These are phyloP conservation scores for Ethmia dodecea DNA, from an alignment of 2,888 invertebrate genomes.

Conservation along the genomic window DNA sequence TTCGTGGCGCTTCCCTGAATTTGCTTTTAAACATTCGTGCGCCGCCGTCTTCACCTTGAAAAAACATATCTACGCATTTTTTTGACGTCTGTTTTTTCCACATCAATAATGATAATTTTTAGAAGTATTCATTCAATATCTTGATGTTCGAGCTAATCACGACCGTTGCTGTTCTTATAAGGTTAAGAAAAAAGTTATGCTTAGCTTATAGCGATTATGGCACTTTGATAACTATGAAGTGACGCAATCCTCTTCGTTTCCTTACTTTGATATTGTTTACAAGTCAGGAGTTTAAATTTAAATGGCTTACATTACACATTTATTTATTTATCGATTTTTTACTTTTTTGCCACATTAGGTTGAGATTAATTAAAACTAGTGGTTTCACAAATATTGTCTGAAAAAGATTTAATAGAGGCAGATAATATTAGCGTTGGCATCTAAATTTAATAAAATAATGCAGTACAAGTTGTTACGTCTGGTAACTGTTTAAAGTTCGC, in stretches of 20 bases:
- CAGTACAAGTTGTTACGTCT: too few relatives aligned
- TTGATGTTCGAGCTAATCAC: slow-evolving; percentile 60
- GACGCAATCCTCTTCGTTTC: slow-evolving; percentile 50
- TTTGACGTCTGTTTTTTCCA: slow-evolving; percentile 55
- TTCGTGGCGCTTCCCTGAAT: slow-evolving; percentile 62
- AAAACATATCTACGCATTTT: slow-evolving; percentile 59
- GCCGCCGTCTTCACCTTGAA: slow-evolving; percentile 68
- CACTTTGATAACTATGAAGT: slow-evolving; percentile 45
- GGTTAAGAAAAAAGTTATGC: slow-evolving; percentile 39
- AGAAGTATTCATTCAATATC: slow-evolving; percentile 64
- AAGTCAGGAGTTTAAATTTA: too few relatives aligned
- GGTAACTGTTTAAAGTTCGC: too few relatives aligned
- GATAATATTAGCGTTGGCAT: too few relatives aligned
- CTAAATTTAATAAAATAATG: too few relatives aligned
- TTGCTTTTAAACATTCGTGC: slow-evolving; percentile 56
- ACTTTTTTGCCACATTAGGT: too few relatives aligned
- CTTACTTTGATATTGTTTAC: slow-evolving; percentile 38
- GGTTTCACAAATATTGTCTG: too few relatives aligned
- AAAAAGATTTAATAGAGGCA: too few relatives aligned
- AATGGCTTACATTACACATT: too few relatives aligned
- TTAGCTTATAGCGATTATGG: slow-evolving; percentile 41
- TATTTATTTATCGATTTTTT: too few relatives aligned
- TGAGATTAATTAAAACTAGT: too few relatives aligned
- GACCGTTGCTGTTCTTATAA: slow-evolving; percentile 49
- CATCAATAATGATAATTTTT: slow-evolving; percentile 62